Base-by-base conservation (phyloP, 2,888 invertebrate genomes). In the Caenorhabditis japonica region DNA sequence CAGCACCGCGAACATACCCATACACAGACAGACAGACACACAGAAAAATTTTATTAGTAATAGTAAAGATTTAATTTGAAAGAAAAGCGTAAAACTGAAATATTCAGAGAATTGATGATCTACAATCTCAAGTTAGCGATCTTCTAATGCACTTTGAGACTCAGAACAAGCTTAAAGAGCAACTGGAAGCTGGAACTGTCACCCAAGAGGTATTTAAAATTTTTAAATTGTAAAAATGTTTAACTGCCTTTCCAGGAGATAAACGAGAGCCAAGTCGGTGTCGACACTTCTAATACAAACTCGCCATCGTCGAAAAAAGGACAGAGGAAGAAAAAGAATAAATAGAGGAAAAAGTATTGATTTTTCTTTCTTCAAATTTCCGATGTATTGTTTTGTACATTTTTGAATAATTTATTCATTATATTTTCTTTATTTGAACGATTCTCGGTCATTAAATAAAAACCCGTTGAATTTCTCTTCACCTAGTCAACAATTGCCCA, bases 101-200 rank as follows among this genome's bases (percentile, higher is more conserved):
- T 34, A 27, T 49, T 7, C 53, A 89, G 89, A 89, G 95, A 91
- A 91, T 95, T n/a, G 81, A 89, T 0, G 94, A 95, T 19, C 90
- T 97, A 30, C 92, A 93, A 80, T 97, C 97, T 84, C 95, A 99
- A 90, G 91, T 99, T 8, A 91, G 94, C 34, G 99, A 99, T 90
- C 91, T 99, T 51, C 95, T 97, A 95, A 95, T 97, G 90, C 96
- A 93, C 88, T 91, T 99, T 83, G 94, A 96, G 81, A 96, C 95
- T 0, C 93, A 93, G 88, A 90, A 91, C 46, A 90, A 91, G 82
- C 76, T 90, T 17, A 74, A 76, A 15, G 59, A 70, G 25, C 62
- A 77, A 46, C 47, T 77, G 23, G 59, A 53, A 0, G 61, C 58
- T 0, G 69, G 75, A 33, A 58, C 30, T 12, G 58, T 78, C n/a